Base-by-base conservation (phyloP, 2,113 vertebrate species). In the Pseudopipra pipra region DNA sequence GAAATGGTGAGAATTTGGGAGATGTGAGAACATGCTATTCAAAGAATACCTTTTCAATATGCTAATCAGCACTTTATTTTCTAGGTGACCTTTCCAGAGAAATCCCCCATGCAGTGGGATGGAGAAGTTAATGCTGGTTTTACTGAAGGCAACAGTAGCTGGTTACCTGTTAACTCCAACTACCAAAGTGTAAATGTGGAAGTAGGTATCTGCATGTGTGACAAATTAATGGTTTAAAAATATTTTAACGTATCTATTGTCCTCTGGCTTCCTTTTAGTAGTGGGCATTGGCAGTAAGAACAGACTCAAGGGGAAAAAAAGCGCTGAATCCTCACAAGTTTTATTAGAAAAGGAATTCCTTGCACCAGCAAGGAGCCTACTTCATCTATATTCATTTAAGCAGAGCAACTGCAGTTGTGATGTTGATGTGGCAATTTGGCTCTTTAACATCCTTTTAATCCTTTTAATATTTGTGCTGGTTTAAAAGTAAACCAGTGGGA, bases 81-180 rank as follows among this genome's bases (percentile, higher is more conserved):
- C 46, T 46, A 97, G 96, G 73, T 2, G 6, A 94, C 94, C 14
- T 95, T 98, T 91, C 96, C 98, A 59, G 97, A 98, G 95, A 98
- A 99, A 91, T 98, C 99, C 33, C 99, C 99, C 13, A 99, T 99
- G 99, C 99, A 99, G 96, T 99, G 99, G 99, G 98, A 97, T 31
- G 90, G 79, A 31, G 89, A 72, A 25, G 54, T 63, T 52, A 98
- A 99, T 6, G 98, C 99, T 77, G 99, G 99, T 31, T 99, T 99
- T 93, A 99, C 98, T 59, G 97, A 97, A 74, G 97, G 96, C 77
- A 99, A 97, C 81, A 87, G 86, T 58, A 99, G 98, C 37, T 99
- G 99, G 99, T 88, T 99, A 88, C 98, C 99, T 14, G 82, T 98
- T 17, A 98, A 98, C 89, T 95, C 98, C 0, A 87, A 99, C 93